Percentiles rank a stretch among this genome's conserved stretches.
phyloP scores from a whole-genome alignment of 53 echinoderm and acorn worm species.

The Apostichopus leukothele region DNA sequence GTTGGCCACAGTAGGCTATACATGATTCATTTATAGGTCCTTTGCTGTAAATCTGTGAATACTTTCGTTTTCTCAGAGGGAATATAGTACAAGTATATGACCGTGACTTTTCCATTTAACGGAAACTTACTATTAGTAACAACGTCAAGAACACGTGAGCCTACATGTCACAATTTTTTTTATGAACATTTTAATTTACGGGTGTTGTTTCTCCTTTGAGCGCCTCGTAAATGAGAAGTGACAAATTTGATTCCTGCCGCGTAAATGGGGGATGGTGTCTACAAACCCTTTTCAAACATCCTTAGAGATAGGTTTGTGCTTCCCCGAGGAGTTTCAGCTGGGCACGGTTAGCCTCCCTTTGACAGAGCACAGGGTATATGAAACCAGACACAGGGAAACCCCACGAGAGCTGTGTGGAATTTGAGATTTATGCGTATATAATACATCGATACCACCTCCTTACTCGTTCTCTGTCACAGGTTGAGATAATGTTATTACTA shows the following conservation, averaged over 20 bases:
- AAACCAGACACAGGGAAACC: constrained; percentile 37
- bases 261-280: constrained; percentile 16
- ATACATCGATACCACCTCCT: not conserved
- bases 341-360: constrained; percentile 22
- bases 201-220: constrained; percentile 30
- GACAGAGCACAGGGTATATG: constrained; percentile 32
- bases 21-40: too few relatives aligned
- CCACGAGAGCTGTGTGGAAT: constrained; percentile 9
- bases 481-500: not conserved
- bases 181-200: not conserved
- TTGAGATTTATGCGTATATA: constrained; percentile 1
- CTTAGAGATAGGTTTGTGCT: constrained; percentile 1
- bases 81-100: too few relatives aligned
- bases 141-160: not conserved
- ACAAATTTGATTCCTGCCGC: constrained; percentile 39
- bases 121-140: not conserved
- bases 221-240: constrained; percentile 25
- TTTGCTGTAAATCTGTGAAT: too few relatives aligned
- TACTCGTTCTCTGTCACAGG: not conserved
- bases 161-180: not conserved
- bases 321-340: constrained; percentile 39
- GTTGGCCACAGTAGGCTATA: too few relatives aligned
- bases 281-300: not conserved
- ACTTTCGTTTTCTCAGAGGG: too few relatives aligned
- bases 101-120: not conserved